Conservation (phyloP, 2,797 vertebrate genomes). For the Fistularia tabacaria region DNA sequence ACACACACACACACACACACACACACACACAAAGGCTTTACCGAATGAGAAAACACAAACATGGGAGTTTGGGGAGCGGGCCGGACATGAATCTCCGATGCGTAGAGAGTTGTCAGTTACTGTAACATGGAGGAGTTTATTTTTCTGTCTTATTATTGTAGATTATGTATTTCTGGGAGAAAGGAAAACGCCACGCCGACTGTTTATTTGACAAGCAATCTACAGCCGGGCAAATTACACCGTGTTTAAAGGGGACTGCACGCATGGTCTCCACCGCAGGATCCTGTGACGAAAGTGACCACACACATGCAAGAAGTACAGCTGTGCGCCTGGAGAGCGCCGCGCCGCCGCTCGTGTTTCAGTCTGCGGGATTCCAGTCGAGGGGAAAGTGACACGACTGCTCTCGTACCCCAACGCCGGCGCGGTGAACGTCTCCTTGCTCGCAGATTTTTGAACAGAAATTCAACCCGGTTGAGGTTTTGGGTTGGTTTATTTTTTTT, state of each 20-base stretch:
- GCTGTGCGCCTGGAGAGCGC: conserved; percentile 11
- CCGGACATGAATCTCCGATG: not conserved
- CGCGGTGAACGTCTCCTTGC: no score
- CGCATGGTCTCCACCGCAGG: conserved; percentile 39
- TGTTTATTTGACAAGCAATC: conserved; percentile 71
- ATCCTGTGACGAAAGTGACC: conserved; percentile 42
- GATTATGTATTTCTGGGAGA: conserved; percentile 63
- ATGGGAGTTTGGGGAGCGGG: not conserved
- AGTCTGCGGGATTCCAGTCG: not conserved
- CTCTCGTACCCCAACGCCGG: no score
- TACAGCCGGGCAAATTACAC: conserved; percentile 60
- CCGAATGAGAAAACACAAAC: conserved; percentile 10
- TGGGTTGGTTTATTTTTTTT: no score
- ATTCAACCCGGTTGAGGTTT: no score
- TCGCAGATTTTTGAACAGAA: no score
- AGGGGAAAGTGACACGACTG: no score
- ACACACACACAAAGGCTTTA: conserved; percentile 20
- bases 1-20: conserved; percentile 1
- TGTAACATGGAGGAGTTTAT: conserved; percentile 47
- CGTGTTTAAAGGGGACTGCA: conserved; percentile 50
- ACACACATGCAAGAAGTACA: conserved; percentile 32
- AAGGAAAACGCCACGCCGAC: conserved; percentile 48
- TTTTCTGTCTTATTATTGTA: conserved; percentile 54
- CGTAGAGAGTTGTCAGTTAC: conserved; percentile 27
- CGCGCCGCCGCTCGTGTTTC: conserved; percentile 1